phyloP scores from a whole-genome alignment of 2,113 vertebrate species.

The Peromyscus californicus region DNA sequence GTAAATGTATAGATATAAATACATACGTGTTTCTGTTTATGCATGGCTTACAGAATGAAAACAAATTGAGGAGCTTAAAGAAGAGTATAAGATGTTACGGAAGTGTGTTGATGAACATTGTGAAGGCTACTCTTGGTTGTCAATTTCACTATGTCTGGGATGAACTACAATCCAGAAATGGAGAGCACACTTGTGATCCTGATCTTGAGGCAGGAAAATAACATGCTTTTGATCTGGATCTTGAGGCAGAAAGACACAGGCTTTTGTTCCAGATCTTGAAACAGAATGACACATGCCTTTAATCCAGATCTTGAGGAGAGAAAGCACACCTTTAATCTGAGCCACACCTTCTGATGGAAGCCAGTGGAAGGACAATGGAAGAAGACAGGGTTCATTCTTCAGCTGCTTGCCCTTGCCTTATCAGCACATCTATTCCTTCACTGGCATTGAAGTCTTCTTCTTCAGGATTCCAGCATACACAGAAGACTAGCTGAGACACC shows the following conservation, averaged over 20 bases:
- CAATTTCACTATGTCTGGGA: neutral
- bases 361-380: neutral
- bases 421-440: neutral
- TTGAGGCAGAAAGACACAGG: no score
- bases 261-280: neutral
- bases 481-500: neutral
- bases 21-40: neutral
- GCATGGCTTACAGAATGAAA: neutral
- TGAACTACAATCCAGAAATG: no score
- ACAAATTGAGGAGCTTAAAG: no score
- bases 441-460: neutral
- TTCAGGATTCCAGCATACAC: neutral
- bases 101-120: neutral
- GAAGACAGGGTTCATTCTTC: neutral
- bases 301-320: no score
- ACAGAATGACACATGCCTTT: neutral
- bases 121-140: neutral
- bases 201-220: no score
- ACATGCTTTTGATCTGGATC: no score
- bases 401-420: neutral
- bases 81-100: neutral
- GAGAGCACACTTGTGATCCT: neutral
- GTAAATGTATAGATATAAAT: neutral
- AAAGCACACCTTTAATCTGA: neutral
- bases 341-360: neutral